Evolutionary conservation across 1,140 invertebrate species (phyloP).

Genomic region (Oedothorax gibbosus): DNA sequence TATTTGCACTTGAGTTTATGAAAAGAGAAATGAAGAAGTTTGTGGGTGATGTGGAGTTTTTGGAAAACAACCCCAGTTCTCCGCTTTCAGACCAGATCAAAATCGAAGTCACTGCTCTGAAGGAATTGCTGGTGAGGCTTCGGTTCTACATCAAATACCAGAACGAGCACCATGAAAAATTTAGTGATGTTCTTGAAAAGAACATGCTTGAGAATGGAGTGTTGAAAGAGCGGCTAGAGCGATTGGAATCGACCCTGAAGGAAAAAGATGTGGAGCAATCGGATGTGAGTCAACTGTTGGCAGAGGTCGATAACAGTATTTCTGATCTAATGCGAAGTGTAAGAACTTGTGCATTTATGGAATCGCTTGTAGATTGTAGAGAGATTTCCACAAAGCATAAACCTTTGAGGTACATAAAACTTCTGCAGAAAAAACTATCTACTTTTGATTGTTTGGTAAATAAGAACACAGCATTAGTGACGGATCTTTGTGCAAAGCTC

Average conservation of each 20-base stretch:
- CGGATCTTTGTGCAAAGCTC: background rate
- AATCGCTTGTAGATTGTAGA: background rate
- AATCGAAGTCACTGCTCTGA: conserved; percentile 10
- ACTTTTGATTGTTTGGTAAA: background rate
- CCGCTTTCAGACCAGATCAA: conserved; percentile 3
- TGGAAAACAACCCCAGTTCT: background rate
- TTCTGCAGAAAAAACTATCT: background rate
- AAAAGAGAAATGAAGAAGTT: conserved; percentile 25
- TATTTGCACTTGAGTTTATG: conserved; percentile 24
- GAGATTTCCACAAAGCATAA: background rate
- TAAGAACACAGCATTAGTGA: background rate
- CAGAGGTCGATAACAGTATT: background rate
- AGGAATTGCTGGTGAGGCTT: conserved; percentile 1
- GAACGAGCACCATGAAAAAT: background rate
- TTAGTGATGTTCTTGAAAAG: background rate
- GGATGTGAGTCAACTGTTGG: background rate
- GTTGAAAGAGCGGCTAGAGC: background rate
- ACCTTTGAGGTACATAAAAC: background rate
- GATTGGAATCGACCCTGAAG: background rate
- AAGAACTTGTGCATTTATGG: background rate
- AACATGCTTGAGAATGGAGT: background rate
- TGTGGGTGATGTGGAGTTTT: background rate
- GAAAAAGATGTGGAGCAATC: background rate
- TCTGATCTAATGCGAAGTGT: background rate
- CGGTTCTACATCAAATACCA: conserved; percentile 7